Base-by-base conservation (phyloP, 2,113 vertebrate species). In the Condylura cristata region DNA sequence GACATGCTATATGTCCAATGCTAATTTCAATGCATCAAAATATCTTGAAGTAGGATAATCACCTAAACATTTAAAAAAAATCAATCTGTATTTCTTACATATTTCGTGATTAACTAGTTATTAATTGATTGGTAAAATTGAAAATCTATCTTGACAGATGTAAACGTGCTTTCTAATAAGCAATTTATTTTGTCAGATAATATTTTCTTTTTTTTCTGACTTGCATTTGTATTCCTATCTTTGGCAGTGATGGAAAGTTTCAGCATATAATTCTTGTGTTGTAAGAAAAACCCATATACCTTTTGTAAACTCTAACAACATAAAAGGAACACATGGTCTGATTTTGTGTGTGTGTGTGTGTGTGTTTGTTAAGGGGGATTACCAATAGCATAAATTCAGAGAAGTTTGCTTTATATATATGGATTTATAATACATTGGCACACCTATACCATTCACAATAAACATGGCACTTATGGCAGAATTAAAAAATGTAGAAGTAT, bases 31-130 rank as follows among this genome's bases (percentile, higher is more conserved):
- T 32, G 46, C 92, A 81, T 14, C 28, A 72, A 28, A 22, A n/a
- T 30, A 63, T 75, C 30, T 39, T 79, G 10, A 88, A 82, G 44
- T 44, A 37, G 37, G 37, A 63, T 28, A 7, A 39, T 20, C 39
- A 71, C 44, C 26, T 96, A 85, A 78, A 68, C 84, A 76, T 86
- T 80, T 71, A 8, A 82, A 17, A 81, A 86, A 94, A 86, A 5
- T 9, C 60, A 63, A 24, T 70, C n/a, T 61, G 32, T 86, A 68
- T 60, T 82, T 94, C 86, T 68, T 66, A 24, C 26, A 83, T 4
- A 22, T 80, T 32, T 18, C 37, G 18, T 80, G 76, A 61, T 61
- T 93, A 86, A 70, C 85, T 76, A 83, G 12, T 24, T 76, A 30
- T 92, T 92, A 83, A 53, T 71, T 76, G 58, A 79, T 34, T 70